Evolutionary conservation across 2,113 vertebrate species (phyloP), one percentile per base, ranked within the genome.

Genomic region (Brachionichthys hirsutus): DNA sequence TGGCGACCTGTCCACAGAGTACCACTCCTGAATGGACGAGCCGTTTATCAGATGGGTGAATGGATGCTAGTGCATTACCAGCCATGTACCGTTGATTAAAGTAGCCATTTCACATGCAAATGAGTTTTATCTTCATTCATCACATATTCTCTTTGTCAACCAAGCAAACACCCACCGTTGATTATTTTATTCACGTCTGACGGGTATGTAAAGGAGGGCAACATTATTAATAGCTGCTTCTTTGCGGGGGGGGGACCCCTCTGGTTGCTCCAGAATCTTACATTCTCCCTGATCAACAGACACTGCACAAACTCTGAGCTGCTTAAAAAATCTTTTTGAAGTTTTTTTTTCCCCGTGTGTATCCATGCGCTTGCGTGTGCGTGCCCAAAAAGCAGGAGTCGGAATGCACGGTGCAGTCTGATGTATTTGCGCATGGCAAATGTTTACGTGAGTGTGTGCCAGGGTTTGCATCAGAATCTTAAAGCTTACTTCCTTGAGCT

Each of bases 181-280:
- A 83, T 85, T 79, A 62, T 79, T 74, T 78, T 73, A 83, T 83
- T 73, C 75, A 85, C 48, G 20, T 80, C 73, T 70, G 75, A 72
- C 73, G 71, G 72, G 58, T 81, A 80, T 74, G 74, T 80, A 83
- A 83, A 69, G 72, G 71, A 83, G 70, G 75, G 75, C 72, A 75
- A 55, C 71, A 68, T 62, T 61, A 87, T 89, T 84, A 84, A 86
- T 83, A 70, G 56, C 70, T 56, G 64, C 78, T 66, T 83, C 70
- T 84, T 71, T 12, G n/a, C n/a, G 8, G 24, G 9, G 30, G 58
- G 46, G 54, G 54, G 46, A 64, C 51, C 54, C 69, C 47, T 70
- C 65, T 46, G 70, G 69, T 78, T 80, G 79, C 68, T 73, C 49
- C 56, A 55, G 67, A 81, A 76, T 87, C 55, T 70, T 9, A 63